A percentile compares a stretch with the other conserved stretches of the same genome.
These are phyloP conservation scores for Berghia stephanieae DNA, from an alignment of 1,140 invertebrate species.

Conservation along the genomic window DNA sequence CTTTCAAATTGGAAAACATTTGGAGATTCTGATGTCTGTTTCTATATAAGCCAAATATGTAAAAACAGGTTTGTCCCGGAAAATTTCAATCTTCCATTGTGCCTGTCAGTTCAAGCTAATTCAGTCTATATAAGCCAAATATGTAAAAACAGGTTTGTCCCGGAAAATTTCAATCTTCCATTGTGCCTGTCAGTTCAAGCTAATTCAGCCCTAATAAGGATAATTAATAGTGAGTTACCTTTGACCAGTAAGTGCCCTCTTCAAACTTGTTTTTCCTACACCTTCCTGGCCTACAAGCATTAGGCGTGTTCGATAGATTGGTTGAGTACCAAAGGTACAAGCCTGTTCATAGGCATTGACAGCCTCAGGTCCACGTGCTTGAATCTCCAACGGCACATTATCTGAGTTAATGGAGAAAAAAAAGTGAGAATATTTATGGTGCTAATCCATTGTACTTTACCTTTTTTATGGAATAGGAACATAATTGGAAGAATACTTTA, in stretches of 20 bases:
- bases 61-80: background rate
- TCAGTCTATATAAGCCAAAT: background rate
- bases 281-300: constrained; percentile 64
- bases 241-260: constrained; percentile 55
- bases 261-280: constrained; percentile 63
- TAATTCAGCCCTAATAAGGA: background rate
- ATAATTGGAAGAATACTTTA: background rate
- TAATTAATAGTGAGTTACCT: constrained; percentile 41
- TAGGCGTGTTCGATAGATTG: constrained; percentile 61
- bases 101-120: background rate
- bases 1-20: too few species aligned
- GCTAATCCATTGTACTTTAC: background rate
- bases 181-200: background rate
- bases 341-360: constrained; percentile 64
- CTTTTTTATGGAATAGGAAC: background rate
- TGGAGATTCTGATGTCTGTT: too few species aligned
- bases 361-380: constrained; percentile 64
- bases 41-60: background rate
- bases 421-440: background rate
- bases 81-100: background rate
- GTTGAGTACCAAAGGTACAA: constrained; percentile 60
- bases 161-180: background rate
- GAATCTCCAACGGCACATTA: constrained; percentile 65
- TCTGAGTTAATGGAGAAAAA: constrained; percentile 48
- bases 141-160: background rate